These are phyloP conservation scores for Donacobius atricapilla DNA, from an alignment of 2,113 vertebrate species.

Conservation along the genomic window DNA sequence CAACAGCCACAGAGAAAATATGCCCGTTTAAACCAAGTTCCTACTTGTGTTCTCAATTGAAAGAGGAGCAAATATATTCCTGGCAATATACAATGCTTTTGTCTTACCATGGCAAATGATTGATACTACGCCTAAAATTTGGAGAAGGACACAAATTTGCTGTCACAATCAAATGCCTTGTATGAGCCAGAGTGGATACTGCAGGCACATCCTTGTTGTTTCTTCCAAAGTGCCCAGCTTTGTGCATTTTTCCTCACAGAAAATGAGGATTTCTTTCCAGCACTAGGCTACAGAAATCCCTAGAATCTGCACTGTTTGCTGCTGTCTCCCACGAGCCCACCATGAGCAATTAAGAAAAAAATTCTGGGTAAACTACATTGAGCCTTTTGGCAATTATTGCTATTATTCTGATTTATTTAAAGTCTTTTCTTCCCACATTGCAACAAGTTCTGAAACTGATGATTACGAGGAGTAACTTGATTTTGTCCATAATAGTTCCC, in stretches of 20 bases:
- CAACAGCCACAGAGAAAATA: slow-evolving; percentile 53
- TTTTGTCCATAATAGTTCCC: not conserved
- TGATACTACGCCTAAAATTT: not conserved
- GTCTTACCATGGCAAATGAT: not conserved
- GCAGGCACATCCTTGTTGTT: not conserved
- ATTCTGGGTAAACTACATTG: not conserved
- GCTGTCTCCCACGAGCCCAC: not conserved
- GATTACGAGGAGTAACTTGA: not conserved
- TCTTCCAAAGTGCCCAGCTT: not conserved
- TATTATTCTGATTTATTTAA: not conserved
- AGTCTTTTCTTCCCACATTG: not conserved
- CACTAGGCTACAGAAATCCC: not conserved
- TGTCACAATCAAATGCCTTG: not conserved
- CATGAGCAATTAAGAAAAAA: not conserved
- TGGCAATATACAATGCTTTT: not conserved
- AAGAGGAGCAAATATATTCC: slow-evolving; percentile 29
- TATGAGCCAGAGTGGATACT: not conserved
- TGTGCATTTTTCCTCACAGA: not conserved
- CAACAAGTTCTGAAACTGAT: not conserved
- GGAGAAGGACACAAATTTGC: not conserved
- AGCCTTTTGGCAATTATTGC: not conserved
- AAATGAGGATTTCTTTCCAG: not conserved
- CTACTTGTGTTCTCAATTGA: slow-evolving; percentile 36
- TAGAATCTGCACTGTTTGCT: not conserved
- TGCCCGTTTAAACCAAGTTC: slow-evolving; percentile 52